A percentile compares a stretch with the other conserved stretches of the same genome.
Evolutionary conservation across 37 sponge, comb jelly and placozoan genomes (phyloP).

Genomic region (Trichoplax adhaerens): DNA sequence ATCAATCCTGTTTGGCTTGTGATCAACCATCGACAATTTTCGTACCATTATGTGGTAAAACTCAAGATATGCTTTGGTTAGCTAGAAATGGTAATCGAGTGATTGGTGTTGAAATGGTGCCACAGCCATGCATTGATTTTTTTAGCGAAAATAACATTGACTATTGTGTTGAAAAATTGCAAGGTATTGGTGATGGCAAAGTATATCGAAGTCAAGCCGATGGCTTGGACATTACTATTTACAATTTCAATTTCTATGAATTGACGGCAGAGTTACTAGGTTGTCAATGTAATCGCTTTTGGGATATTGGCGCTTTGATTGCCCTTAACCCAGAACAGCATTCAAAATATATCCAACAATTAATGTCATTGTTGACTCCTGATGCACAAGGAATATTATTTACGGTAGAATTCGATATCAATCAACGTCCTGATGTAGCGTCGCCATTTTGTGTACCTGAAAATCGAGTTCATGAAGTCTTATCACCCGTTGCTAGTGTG

Average conservation of each 20-base stretch:
- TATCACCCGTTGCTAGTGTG: no score
- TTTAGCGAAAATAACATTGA: conserved; percentile 33
- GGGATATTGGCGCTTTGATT: conserved; percentile 37
- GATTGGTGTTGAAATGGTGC: conserved; percentile 32
- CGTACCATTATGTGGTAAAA: conserved; percentile 48
- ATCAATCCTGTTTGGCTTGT: no score
- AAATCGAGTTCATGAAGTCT: no score
- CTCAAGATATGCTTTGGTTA: conserved; percentile 29
- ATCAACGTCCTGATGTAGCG: no score
- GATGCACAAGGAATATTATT: no score
- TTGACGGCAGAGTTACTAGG: conserved; percentile 8
- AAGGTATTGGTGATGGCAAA: not conserved
- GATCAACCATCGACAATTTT: conserved; percentile 3
- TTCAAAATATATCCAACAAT: no score
- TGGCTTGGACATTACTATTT: conserved; percentile 15
- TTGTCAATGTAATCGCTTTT: conserved; percentile 30
- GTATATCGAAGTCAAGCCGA: not conserved
- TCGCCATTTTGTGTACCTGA: no score
- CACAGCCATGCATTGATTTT: conserved; percentile 18
- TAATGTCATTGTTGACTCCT: no score
- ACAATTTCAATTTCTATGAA: conserved; percentile 26
- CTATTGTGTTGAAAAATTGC: not conserved
- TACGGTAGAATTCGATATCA: no score
- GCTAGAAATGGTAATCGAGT: conserved; percentile 27
- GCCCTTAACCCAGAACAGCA: conserved; percentile 9